phyloP scores from a whole-genome alignment of 2,888 invertebrate species.

The Andrena dorsata region DNA sequence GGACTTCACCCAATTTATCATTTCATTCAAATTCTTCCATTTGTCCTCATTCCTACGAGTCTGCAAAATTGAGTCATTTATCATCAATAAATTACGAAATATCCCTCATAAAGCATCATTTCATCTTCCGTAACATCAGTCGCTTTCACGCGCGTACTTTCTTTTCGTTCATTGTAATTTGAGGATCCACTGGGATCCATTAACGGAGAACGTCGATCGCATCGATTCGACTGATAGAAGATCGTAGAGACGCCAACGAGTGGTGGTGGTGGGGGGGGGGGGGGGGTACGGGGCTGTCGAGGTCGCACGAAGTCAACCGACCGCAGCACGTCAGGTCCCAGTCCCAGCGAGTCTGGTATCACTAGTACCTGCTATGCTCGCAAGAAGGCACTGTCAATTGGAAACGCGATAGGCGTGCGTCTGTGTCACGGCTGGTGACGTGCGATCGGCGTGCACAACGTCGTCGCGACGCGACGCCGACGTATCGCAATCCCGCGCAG shows the following conservation, averaged over 20 bases:
- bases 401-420: slow-evolving; percentile 22
- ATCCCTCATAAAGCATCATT: not conserved
- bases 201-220: not conserved
- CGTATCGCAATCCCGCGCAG: slow-evolving; percentile 47
- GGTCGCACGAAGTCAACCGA: slow-evolving; percentile 36
- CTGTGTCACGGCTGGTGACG: slow-evolving; percentile 51
- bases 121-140: not conserved
- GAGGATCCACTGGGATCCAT: not conserved
- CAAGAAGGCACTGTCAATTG: slow-evolving; percentile 55
- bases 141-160: slow-evolving; percentile 41
- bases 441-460: slow-evolving; percentile 57
- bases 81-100: not conserved
- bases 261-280: too few relatives aligned
- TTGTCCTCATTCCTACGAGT: too few relatives aligned
- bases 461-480: slow-evolving; percentile 53
- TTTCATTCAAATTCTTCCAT: not conserved
- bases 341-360: slow-evolving; percentile 57
- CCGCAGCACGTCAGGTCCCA: slow-evolving; percentile 33
- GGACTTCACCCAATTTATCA: not conserved
- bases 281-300: slow-evolving; percentile 10
- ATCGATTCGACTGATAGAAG: not conserved
- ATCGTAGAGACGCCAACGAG: slow-evolving; percentile 12
- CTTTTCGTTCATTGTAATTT: slow-evolving; percentile 11
- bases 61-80: too few relatives aligned
- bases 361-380: slow-evolving; percentile 41